phyloP scores from a whole-genome alignment of 2,797 vertebrate genomes.

The Streptopelia turtur region DNA sequence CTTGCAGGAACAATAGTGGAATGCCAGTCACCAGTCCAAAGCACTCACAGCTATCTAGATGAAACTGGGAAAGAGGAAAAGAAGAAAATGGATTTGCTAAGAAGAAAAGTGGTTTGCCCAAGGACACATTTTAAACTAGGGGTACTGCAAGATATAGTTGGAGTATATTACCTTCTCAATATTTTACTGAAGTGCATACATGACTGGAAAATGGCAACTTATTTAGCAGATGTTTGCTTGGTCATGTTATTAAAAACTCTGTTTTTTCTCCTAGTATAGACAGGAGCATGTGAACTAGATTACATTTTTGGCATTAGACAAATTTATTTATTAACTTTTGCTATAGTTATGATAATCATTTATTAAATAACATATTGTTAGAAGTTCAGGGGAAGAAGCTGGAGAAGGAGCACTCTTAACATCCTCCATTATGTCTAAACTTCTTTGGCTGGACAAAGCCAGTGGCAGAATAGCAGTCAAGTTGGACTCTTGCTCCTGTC shows the following conservation, averaged over 20 bases:
- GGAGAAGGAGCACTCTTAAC: not conserved
- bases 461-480: not conserved
- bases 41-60: constrained; percentile 2
- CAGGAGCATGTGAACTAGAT: not conserved
- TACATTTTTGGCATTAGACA: not conserved
- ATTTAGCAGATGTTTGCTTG: not conserved
- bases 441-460: not conserved
- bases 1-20: not conserved
- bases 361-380: not conserved
- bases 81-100: constrained; percentile 9
- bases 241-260: not conserved
- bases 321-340: not conserved
- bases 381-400: not conserved
- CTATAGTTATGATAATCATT: not conserved
- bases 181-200: not conserved
- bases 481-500: not conserved
- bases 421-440: not conserved
- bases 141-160: not conserved
- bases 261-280: not conserved
- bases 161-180: not conserved
- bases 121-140: not conserved
- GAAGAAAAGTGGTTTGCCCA: not conserved
- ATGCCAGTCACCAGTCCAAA: not conserved
- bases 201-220: not conserved
- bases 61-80: not conserved